Base-by-base conservation (phyloP, 1,140 invertebrate species). In the Holcopasites calliopsidis region DNA sequence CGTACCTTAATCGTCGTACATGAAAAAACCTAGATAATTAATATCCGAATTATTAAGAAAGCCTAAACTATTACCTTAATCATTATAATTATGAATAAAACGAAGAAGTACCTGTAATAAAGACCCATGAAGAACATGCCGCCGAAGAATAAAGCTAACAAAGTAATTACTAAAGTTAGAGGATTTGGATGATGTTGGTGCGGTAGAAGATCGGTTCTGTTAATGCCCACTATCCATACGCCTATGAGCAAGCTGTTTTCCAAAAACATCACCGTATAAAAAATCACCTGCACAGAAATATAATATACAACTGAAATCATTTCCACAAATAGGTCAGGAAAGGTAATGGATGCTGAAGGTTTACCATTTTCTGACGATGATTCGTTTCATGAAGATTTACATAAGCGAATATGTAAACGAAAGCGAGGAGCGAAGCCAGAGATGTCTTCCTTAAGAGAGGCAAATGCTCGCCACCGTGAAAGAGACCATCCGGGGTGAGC, bases 191-290 rank as follows among this genome's bases (percentile, higher is more conserved):
- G 83, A 82, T 88, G 82, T 50, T 88, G 85, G 2, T 84, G 86
- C 21, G 89, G 78, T 49, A 87, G 76, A n/a, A 88, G 47, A 71
- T 89, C 87, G 33, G 84, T 87, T 79, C 86, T 81, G 73, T 90
- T 85, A 57, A 92, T 86, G 82, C 93, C 90, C 93, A 92, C 95
- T 93, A 96, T 61, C 96, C 95, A 91, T 87, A 96, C 83, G 92
- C 94, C 93, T 79, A 97, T 93, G 5, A 97, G 89, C 35, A 97
- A 92, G 73, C 93, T 93, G 88, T 98, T 98, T 91, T 98, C 97
- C 52, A 97, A 91, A 87, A 97, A 95, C 96, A 98, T 97, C 38
- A 97, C 96, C n/a, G 95, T 93, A 90, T 98, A 98, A 92, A 96
- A 98, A 65, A 96, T 96, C 13, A 94, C 90, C 95, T 94, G 85